These are phyloP conservation scores for Menidia menidia DNA, from an alignment of 2,797 vertebrate species.

Conservation along the genomic window DNA sequence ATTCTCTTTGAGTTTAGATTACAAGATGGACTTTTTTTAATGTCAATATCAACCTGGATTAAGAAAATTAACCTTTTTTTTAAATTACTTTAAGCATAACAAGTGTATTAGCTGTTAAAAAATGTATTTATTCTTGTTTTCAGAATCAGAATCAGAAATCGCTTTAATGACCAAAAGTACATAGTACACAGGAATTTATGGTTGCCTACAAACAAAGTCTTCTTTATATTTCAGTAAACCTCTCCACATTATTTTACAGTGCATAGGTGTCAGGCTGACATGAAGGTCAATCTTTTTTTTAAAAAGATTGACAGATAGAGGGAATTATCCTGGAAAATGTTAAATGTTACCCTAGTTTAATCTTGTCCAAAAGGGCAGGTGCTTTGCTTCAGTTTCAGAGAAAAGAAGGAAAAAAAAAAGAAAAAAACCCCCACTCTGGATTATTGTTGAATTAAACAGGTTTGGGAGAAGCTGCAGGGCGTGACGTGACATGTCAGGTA, in stretches of 20 bases:
- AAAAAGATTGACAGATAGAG: background rate
- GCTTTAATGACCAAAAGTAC: no score
- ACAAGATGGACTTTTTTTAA: conserved; percentile 32
- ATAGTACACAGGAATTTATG: no score
- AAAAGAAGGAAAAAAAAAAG: conserved; percentile 42
- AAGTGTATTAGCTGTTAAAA: background rate
- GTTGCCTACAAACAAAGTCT: no score
- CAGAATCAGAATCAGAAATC: no score
- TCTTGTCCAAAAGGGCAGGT: conserved; percentile 53
- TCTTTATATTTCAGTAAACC: no score
- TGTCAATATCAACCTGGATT: background rate
- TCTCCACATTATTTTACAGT: background rate
- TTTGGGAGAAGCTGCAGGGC: conserved; percentile 86
- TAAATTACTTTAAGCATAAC: background rate
- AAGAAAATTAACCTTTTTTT: no score
- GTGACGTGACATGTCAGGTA: conserved; percentile 96
- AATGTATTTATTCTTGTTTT: no score
- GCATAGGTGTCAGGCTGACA: conserved; percentile 30
- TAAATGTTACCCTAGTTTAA: background rate
- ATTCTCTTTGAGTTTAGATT: conserved; percentile 60
- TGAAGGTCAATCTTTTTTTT: background rate
- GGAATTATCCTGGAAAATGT: background rate
- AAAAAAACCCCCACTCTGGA: conserved; percentile 55
- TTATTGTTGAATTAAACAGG: conserved; percentile 86
- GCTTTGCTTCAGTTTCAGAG: conserved; percentile 52